These are phyloP conservation scores for Stomorhina lunata DNA, from an alignment of 2,888 invertebrate genomes.

Conservation along the genomic window DNA sequence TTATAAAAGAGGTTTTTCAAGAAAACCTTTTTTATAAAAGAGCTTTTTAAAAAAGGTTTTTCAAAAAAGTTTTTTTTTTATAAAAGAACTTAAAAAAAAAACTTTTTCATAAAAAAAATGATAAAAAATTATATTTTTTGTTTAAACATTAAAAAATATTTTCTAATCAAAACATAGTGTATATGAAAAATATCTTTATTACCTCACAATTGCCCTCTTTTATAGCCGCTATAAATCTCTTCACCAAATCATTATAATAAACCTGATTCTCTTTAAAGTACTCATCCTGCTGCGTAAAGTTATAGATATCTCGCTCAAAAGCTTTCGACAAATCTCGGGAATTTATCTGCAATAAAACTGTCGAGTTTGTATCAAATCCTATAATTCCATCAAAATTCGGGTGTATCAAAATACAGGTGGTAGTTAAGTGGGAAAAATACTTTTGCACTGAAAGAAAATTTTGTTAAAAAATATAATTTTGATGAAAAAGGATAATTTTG, in stretches of 20 bases:
- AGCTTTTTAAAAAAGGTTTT: no score
- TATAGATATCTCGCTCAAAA: constrained; percentile 58
- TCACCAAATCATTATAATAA: constrained; percentile 50
- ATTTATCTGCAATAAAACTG: constrained; percentile 60
- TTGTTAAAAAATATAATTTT: neutral
- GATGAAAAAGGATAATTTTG: neutral
- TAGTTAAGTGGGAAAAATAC: constrained; percentile 61
- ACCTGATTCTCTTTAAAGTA: constrained; percentile 23
- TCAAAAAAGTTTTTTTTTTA: no score
- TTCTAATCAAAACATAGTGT: no score
- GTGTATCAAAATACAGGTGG: constrained; percentile 66
- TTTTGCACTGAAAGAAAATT: constrained; percentile 59
- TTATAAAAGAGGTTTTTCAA: no score
- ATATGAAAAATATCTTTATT: no score
- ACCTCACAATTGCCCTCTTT: constrained; percentile 65
- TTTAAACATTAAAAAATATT: no score
- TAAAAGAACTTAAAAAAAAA: no score
- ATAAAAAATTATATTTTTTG: no score
- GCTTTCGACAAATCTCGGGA: constrained; percentile 30
- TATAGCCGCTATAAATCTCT: constrained; percentile 64
- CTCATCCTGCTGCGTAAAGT: constrained; percentile 50
- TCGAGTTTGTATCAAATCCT: neutral
- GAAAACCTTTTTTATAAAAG: no score
- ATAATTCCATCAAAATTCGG: constrained; percentile 45
- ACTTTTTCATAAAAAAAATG: no score